Evolutionary conservation across 2,113 vertebrate genomes (phyloP), one percentile per base, ranked within the genome.

Genomic region (Menidia beryllina): DNA sequence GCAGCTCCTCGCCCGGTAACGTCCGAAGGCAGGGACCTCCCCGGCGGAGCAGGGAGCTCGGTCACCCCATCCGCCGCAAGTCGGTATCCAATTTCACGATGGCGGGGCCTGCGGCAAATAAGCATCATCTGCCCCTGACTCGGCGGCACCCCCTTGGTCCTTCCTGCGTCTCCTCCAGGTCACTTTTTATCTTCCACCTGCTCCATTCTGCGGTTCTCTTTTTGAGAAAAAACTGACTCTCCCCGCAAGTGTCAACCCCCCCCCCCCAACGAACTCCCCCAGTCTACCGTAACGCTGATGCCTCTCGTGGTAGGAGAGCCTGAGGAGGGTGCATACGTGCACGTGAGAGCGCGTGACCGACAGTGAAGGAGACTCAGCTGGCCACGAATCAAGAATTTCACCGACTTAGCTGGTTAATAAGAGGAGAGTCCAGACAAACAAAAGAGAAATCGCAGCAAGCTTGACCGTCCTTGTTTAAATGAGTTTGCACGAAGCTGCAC

Each of bases 1-100:
- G 82, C 82, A 54, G 88, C 86, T 88, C 84, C 87, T 68, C 53
- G 63, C 79, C 86, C 86, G 89, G 84, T 70, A 54, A 23, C 80
- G 83, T 88, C 87, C 87, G 86, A 84, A 77, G 86, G 83, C 64
- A 85, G 85, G 86, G 77, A 85, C 86, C 86, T 86, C 85, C 89
- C 88, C 88, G 90, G 89, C 81, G 90, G 88, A 81, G 86, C 84
- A 82, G 84, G 76, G 23, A 79, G 88, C 86, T 82, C 86, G 69
- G 85, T 92, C 91, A 91, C 84, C 91, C 89, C 91, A 92, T 92
- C 81, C 85, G 89, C 85, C 81, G 89, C 83, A 87, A 74, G 81
- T 89, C 82, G 78, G 84, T 82, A 68, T 90, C 84, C 82, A 39
- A 49, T 90, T 87, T 89, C 88, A 86, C 82, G 72, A 89, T 84